Percentiles rank a stretch among this genome's conserved stretches.
Conservation (phyloP, 2,113 vertebrate genomes). For the Cnemophilus loriae region DNA sequence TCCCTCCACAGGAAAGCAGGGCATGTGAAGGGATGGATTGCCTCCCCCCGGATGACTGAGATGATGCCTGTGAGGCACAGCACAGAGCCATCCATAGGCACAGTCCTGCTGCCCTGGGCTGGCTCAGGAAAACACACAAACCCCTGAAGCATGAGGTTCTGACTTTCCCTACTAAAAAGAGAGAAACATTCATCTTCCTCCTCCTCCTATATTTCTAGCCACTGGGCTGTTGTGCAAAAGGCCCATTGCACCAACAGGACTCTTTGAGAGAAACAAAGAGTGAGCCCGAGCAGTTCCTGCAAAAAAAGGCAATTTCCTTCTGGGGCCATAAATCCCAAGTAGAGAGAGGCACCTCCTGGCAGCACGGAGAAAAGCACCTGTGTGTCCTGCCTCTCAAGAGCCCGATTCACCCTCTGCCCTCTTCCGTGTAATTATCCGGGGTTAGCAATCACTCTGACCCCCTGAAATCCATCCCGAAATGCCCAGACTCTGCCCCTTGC, state of each 20-base stretch:
- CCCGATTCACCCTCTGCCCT: background rate
- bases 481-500: background rate
- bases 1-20: background rate
- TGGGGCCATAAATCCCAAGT: conserved; percentile 38
- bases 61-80: background rate
- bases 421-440: background rate
- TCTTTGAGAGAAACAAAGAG: background rate
- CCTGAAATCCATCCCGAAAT: background rate
- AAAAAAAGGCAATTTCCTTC: background rate
- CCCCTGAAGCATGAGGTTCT: fast-evolving
- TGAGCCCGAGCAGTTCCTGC: fast-evolving
- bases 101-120: background rate
- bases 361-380: conserved; percentile 61
- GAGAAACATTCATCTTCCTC: background rate
- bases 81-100: background rate
- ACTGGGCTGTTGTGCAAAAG: background rate
- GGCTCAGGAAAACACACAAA: background rate
- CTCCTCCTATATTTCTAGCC: background rate
- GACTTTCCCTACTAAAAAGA: background rate
- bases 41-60: fast-evolving
- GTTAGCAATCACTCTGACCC: background rate
- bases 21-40: background rate
- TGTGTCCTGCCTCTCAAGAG: background rate
- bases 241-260: background rate
- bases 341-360: conserved; percentile 67